Evolutionary conservation across 2,888 invertebrate species (phyloP).

Genomic region (Leucozona laternaria): DNA sequence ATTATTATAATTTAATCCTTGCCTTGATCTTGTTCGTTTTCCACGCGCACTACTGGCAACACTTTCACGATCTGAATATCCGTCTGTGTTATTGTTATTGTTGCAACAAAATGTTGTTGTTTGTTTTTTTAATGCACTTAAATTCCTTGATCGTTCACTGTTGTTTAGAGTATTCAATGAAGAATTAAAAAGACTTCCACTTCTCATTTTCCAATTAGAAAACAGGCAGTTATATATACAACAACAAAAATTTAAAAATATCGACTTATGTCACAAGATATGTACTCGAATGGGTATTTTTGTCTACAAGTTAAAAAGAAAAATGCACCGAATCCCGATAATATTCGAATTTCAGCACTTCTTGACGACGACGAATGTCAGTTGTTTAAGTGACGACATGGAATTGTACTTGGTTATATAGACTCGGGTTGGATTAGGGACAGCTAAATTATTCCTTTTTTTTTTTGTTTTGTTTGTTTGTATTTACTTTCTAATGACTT

Average conservation of each 20-base stretch:
- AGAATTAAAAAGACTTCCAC: conserved; percentile 80
- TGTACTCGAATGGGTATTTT: not conserved
- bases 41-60: conserved; percentile 79
- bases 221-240: not conserved
- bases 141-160: conserved; percentile 77
- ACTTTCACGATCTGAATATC: conserved; percentile 82
- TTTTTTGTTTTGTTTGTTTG: conserved; percentile 14
- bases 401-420: conserved; percentile 80
- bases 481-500: conserved; percentile 80
- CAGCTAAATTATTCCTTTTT: conserved; percentile 24
- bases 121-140: conserved; percentile 77
- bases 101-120: conserved; percentile 51
- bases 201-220: conserved; percentile 81
- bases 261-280: conserved; percentile 27
- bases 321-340: conserved; percentile 6
- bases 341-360: conserved; percentile 3
- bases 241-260: conserved; percentile 24
- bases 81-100: conserved; percentile 62
- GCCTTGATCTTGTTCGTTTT: conserved; percentile 79
- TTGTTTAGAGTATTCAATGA: conserved; percentile 80
- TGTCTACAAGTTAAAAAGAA: not conserved
- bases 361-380: conserved; percentile 41
- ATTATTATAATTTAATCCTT: conserved; percentile 75
- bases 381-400: conserved; percentile 69
- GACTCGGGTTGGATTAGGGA: conserved; percentile 78